Evolutionary conservation across 2,888 invertebrate species (phyloP).

Genomic region (Dexiosoma caninum): DNA sequence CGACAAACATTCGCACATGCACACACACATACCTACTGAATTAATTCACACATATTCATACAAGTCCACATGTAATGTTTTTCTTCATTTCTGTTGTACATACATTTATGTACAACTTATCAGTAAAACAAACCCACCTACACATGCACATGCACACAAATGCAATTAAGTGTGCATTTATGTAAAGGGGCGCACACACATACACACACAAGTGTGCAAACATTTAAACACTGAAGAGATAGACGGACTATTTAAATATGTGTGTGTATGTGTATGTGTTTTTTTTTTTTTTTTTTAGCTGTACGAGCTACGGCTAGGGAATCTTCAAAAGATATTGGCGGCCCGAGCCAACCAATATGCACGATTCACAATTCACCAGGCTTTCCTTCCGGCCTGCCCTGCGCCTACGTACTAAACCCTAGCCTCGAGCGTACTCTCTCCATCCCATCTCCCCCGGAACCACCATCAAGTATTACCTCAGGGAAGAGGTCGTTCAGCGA

Average conservation of each 20-base stretch:
- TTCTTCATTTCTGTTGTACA: slow-evolving; percentile 10
- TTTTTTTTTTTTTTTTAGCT: too few species aligned
- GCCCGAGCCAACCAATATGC: too few species aligned
- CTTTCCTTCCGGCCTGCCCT: too few species aligned
- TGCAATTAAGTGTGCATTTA: not conserved
- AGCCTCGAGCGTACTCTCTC: too few species aligned
- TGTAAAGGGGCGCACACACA: not conserved
- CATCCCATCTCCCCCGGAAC: too few species aligned
- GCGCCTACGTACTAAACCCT: too few species aligned
- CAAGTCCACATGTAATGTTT: not conserved
- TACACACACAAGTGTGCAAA: not conserved
- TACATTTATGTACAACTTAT: slow-evolving; percentile 23
- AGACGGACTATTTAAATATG: not conserved
- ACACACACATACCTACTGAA: not conserved
- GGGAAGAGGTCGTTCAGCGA: too few species aligned
- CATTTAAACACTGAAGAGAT: not conserved
- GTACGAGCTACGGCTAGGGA: too few species aligned
- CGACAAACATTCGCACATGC: not conserved
- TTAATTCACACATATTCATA: not conserved
- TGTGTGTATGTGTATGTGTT: too few species aligned
- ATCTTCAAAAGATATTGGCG: too few species aligned
- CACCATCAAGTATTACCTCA: too few species aligned
- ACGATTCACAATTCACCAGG: too few species aligned
- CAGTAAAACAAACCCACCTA: not conserved
- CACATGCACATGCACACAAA: not conserved